Conservation (phyloP, 2,113 vertebrate species). For the Anguilla rostrata region DNA sequence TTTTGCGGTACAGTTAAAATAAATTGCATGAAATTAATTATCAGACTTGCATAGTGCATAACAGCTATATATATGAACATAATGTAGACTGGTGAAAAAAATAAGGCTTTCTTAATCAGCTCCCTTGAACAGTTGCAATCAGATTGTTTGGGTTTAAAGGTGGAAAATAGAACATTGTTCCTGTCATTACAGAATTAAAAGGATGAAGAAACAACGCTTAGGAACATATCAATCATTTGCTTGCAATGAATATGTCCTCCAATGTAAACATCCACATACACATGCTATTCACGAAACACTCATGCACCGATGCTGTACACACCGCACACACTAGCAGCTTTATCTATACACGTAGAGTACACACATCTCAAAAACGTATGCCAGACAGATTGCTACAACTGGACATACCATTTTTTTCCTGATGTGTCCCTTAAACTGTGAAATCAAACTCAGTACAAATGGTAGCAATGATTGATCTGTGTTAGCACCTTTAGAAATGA, state of each 20-base stretch:
- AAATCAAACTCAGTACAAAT: not conserved
- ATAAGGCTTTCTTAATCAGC: not conserved
- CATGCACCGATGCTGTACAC: not conserved
- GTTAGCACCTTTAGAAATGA: not conserved
- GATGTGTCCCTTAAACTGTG: not conserved
- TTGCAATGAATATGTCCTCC: not conserved
- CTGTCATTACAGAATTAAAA: not conserved
- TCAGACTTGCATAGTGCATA: not conserved
- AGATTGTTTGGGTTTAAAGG: not conserved
- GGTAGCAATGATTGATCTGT: not conserved
- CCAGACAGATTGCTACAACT: not conserved
- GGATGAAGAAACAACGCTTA: not conserved
- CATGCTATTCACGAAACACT: not conserved
- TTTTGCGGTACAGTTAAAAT: not conserved
- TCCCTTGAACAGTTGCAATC: not conserved
- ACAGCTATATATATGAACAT: not conserved
- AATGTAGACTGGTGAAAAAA: not conserved
- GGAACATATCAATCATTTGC: not conserved
- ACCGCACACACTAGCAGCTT: not conserved
- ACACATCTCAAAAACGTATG: not conserved
- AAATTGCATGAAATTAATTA: not conserved
- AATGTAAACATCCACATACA: not conserved
- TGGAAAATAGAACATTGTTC: not conserved
- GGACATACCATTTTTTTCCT: not conserved
- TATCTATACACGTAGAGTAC: not conserved